Conservation (phyloP, 2,888 invertebrate species). For the Athalia circularis region DNA sequence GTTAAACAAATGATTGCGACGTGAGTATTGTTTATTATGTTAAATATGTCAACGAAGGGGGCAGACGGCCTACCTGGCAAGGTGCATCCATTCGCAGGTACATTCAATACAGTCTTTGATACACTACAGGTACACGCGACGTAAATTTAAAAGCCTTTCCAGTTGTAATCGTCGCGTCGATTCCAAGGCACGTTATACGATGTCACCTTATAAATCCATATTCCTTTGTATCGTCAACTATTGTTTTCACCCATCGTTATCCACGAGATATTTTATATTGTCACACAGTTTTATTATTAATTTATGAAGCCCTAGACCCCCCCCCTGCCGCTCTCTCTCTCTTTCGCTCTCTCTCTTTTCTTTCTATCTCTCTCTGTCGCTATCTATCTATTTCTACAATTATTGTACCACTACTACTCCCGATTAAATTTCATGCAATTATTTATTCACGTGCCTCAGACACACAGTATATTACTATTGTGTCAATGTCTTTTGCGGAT, state of each 20-base stretch:
- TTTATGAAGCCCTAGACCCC: conserved; percentile 19
- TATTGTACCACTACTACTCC: not conserved
- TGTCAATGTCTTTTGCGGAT: conserved; percentile 32
- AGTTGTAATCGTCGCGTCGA: conserved; percentile 4
- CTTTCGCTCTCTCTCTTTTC: not conserved
- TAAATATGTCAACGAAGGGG: conserved; percentile 42
- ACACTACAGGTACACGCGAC: conserved; percentile 31
- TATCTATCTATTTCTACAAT: not conserved
- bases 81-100: conserved; percentile 45
- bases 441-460: not conserved
- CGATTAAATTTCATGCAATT: conserved; percentile 24
- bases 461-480: not conserved
- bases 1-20: conserved; percentile 14
- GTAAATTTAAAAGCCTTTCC: conserved; percentile 10
- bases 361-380: not conserved
- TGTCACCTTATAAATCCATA: not conserved
- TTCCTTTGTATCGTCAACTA: conserved; percentile 1
- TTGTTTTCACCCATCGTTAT: not conserved
- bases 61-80: conserved; percentile 43
- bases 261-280: not conserved
- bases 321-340: not conserved
- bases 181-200: conserved; percentile 11
- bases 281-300: conserved; percentile 13
- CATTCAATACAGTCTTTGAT: conserved; percentile 2
- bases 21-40: conserved; percentile 43